Conservation (phyloP, 1,140 invertebrate species). For the Drosophila truncata region DNA sequence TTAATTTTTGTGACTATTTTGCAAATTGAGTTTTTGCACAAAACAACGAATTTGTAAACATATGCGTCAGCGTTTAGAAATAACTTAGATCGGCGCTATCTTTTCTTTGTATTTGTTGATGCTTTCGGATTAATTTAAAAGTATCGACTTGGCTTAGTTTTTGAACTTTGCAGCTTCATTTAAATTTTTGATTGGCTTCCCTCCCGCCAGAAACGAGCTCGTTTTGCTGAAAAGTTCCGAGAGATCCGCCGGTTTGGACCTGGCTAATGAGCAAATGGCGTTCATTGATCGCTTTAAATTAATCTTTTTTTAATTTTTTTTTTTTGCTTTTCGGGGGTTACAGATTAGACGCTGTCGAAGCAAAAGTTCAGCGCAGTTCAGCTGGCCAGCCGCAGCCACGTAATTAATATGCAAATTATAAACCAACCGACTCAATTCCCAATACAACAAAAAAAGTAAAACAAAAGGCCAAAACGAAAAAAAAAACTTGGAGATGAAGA, state of each 20-base stretch:
- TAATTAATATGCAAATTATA: constrained; percentile 84
- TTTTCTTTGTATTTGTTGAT: constrained; percentile 34
- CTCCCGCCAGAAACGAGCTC: constrained; percentile 53
- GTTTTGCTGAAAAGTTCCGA: constrained; percentile 58
- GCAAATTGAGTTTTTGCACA: constrained; percentile 39
- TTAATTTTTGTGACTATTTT: constrained; percentile 44
- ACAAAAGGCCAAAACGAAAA: constrained; percentile 21
- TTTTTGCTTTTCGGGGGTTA: constrained; percentile 73
- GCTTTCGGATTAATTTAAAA: constrained; percentile 70
- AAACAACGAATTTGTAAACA: constrained; percentile 9
- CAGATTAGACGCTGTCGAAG: constrained; percentile 81
- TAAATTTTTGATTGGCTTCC: constrained; percentile 83
- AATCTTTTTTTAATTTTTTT: constrained; percentile 84
- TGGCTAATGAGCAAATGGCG: constrained; percentile 82
- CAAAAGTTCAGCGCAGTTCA: constrained; percentile 81
- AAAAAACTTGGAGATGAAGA: constrained; percentile 50
- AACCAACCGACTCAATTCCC: constrained; percentile 63
- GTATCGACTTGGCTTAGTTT: constrained; percentile 74
- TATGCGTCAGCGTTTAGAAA: constrained; percentile 62
- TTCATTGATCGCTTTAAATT: constrained; percentile 84
- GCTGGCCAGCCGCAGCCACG: constrained; percentile 55
- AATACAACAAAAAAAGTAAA: constrained; percentile 16
- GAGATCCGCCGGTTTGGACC: constrained; percentile 62
- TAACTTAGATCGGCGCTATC: constrained; percentile 50
- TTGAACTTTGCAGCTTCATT: constrained; percentile 79